Evolutionary conservation across 2,113 vertebrate species (phyloP), one percentile per base, ranked within the genome.

Genomic region (Podarcis muralis): DNA sequence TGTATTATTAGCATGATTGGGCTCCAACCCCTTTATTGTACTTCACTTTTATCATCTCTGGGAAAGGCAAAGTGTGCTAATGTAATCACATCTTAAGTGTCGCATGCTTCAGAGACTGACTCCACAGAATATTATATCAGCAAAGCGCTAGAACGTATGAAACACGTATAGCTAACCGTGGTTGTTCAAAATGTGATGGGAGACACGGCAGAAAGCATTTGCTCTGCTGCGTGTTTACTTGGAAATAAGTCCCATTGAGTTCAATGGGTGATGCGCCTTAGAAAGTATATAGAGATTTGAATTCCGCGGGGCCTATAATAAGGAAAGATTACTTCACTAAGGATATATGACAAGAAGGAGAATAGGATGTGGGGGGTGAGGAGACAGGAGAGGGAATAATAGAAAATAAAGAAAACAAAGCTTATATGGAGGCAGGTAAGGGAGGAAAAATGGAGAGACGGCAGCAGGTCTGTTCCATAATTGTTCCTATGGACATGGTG

Each of bases 401-500:
- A 35, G 15, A 53, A 4, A 79, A 6, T 30, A 72, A 59, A 72
- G 25, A 48, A 72, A 40, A 71, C 23, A 72, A 37, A 80, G 27
- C 5, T 37, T 5, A 27, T 66, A 4, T 32, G 72, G 68, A 81
- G 22, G 48, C 43, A 43, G 16, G 35, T 75, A 9, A 27, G 43
- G 20, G 20, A 62, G 16, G 53, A 72, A 69, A 71, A 57, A 43
- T 4, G 8, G 18, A 43, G 43, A 57, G 48, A 72, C 40, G 37
- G 53, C 78, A 81, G 66, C 77, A 81, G n/a, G 32, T 57, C 68
- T 87, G 66, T 53, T 72, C 78, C 66, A 81, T 72, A 81, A 71
- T 81, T 81, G n/a, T 81, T 87, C 68, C 62, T 77, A 40, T 87
- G 32, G 66, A 81, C 43, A 81, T 57, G 43, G 66, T 72, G 40